These are phyloP conservation scores for Erebia aethiops DNA, from an alignment of 2,888 invertebrate species.

Conservation along the genomic window DNA sequence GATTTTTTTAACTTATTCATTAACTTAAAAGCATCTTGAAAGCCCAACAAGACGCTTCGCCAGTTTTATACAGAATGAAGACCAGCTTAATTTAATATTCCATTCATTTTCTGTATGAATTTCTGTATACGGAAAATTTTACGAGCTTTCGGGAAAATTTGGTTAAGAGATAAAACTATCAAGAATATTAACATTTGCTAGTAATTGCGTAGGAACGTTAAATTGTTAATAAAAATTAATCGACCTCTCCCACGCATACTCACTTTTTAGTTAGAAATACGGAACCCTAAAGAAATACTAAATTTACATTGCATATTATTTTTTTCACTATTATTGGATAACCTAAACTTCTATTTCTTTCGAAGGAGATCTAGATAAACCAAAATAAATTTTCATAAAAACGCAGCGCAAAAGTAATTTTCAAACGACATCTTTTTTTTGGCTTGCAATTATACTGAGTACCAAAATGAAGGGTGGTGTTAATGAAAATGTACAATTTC, in stretches of 20 bases:
- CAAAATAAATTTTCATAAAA: slow-evolving; percentile 14
- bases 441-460: slow-evolving; percentile 24
- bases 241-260: no score
- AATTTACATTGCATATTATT: neutral
- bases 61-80: slow-evolving; percentile 76
- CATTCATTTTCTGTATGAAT: slow-evolving; percentile 78
- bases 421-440: slow-evolving; percentile 7
- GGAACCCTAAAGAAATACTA: no score
- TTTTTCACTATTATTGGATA: neutral
- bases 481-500: slow-evolving; percentile 12
- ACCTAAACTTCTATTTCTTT: neutral
- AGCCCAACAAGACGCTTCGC: slow-evolving; percentile 79
- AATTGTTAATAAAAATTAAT: no score
- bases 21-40: slow-evolving; percentile 81
- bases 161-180: slow-evolving; percentile 8
- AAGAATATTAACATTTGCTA: neutral
- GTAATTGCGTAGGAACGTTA: neutral
- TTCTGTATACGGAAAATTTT: slow-evolving; percentile 68
- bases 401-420: slow-evolving; percentile 19
- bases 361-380: neutral
- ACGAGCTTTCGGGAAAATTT: slow-evolving; percentile 52
- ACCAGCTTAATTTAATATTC: slow-evolving; percentile 81
- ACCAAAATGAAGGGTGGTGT: slow-evolving; percentile 10
- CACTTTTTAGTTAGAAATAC: no score
- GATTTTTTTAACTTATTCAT: slow-evolving; percentile 75